Conservation (phyloP, 2,113 vertebrate species). For the Xyliphius kryptos region DNA sequence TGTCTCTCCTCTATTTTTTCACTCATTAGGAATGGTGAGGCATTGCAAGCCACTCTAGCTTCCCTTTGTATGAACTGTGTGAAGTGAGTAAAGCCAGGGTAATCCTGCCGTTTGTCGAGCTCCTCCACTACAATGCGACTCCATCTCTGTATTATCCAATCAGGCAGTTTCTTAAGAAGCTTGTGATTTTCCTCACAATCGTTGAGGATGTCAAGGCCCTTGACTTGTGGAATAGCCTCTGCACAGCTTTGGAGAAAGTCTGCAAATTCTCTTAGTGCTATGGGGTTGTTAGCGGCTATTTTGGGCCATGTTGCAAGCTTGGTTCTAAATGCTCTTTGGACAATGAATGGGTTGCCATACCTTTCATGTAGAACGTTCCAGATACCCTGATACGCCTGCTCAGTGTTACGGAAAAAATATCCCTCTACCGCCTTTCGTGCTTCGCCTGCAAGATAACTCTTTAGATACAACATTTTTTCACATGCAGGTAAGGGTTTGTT, state of each 20-base stretch:
- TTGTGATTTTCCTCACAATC: too few species aligned
- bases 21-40: neutral
- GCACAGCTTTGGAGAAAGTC: conserved; percentile 20
- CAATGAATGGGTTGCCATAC: neutral
- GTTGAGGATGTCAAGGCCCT: neutral
- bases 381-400: neutral
- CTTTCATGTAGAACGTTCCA: neutral
- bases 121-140: neutral
- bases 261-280: neutral
- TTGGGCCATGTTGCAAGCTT: conserved; percentile 20
- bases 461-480: conserved; percentile 42
- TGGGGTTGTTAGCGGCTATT: neutral
- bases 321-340: neutral
- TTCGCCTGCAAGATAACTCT: conserved; percentile 29
- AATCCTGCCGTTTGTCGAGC: neutral
- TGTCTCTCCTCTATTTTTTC: neutral
- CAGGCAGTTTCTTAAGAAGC: neutral
- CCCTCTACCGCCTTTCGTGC: conserved; percentile 3
- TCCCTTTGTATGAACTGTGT: neutral
- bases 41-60: neutral
- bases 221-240: conserved; percentile 20
- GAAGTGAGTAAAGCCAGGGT: neutral
- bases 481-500: conserved; percentile 14
- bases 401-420: neutral
- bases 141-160: neutral